Evolutionary conservation across 2,888 invertebrate species (phyloP), one percentile per base, ranked within the genome.

Genomic region (Tupiocoris notatus): DNA sequence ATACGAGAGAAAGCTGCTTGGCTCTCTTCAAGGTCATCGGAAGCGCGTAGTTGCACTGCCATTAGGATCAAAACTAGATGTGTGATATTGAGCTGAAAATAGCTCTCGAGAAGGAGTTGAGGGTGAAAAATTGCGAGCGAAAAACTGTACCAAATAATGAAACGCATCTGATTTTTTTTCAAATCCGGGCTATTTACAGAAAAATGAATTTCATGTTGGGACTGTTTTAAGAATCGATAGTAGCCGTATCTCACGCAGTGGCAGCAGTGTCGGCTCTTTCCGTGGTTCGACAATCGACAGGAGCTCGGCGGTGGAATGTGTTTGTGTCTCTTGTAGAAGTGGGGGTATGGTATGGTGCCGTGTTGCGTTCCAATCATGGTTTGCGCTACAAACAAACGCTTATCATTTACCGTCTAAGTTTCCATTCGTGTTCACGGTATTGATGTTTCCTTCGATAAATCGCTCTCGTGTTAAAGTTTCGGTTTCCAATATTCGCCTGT

Each of bases 271-370:
- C 6, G 6, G 12, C 3, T 3, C 39, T 39, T 39, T 39, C 12
- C 39, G 39, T 39, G 6, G 6, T 39, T 12, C 39, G 39, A n/a
- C n/a, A n/a, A 7, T 39, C 39, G 39, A 39, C 39, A 39, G 39
- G 6, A 39, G 39, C 39, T 39, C 39, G 12, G 39, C 67, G 56
- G 67, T 22, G 70, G 73, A 73, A 73, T 73, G 73, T 73, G 73
- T 73, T 70, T 73, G 73, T 73, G 73, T 73, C 61, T 54, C 57
- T 25, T 62, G 73, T n/a, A 17, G 62, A 25, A 63, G 73, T 61
- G 63, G 73, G 73, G 73, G 73, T 39, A 73, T 73, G 61, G 73
- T 70, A 70, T 73, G 73, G 63, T 73, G 73, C 73, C 73, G 73
- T 73, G 62, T 73, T 73, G 73, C 73, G 73, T 73, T 73, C 73